Conservation (phyloP, 2,797 vertebrate species). For the Sylvia borin region DNA sequence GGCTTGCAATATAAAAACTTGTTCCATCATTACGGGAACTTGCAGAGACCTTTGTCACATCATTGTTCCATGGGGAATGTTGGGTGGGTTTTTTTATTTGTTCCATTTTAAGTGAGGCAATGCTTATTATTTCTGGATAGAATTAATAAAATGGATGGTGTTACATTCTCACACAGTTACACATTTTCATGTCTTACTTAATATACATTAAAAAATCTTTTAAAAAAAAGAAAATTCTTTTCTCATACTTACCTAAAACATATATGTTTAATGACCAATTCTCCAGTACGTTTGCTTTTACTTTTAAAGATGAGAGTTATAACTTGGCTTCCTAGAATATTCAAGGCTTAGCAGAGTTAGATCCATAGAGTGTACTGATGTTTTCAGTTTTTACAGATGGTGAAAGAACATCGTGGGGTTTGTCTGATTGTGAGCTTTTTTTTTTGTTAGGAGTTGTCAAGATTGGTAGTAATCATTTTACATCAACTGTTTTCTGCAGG, state of each 20-base stretch:
- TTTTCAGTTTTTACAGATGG: background rate
- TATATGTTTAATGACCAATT: background rate
- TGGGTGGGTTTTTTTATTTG: background rate
- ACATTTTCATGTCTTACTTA: background rate
- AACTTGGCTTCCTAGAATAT: background rate
- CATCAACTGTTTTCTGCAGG: constrained; percentile 1
- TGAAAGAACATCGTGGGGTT: background rate
- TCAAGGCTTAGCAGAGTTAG: background rate
- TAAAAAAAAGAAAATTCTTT: background rate
- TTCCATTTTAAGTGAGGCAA: background rate
- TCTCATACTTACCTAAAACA: background rate
- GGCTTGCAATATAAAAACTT: constrained; percentile 14
- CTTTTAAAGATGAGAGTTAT: background rate
- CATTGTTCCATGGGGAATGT: background rate
- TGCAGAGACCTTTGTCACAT: constrained; percentile 1
- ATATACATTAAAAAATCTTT: background rate
- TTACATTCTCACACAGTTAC: background rate
- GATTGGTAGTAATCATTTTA: background rate
- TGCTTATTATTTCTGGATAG: background rate
- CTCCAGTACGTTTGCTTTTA: background rate
- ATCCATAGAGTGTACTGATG: background rate
- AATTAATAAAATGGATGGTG: background rate
- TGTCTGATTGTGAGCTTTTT: background rate
- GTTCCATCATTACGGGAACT: background rate
- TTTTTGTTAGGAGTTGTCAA: background rate